phyloP scores from a whole-genome alignment of 2,113 vertebrate species.

The Scomber scombrus region DNA sequence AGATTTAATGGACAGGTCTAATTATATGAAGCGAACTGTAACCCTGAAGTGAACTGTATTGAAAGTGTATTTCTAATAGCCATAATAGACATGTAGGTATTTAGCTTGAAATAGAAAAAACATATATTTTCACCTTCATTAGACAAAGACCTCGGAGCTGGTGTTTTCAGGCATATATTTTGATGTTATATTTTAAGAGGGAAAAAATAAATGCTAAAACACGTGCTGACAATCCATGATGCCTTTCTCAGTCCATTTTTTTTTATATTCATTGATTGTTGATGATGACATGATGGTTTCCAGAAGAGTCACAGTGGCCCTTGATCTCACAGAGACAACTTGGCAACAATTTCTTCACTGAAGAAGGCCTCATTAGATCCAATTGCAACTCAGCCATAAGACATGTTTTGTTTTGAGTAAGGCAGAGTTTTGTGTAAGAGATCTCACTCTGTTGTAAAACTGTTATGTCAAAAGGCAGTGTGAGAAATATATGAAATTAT shows the following conservation, averaged over 20 bases:
- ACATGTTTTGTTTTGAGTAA: not conserved
- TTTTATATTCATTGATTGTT: not conserved
- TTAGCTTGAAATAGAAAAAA: conserved; percentile 29
- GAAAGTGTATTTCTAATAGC: conserved; percentile 35
- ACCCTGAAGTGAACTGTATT: conserved; percentile 47
- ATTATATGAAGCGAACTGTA: conserved; percentile 40
- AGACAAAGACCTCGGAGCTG: conserved; percentile 13
- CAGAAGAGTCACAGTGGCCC: not conserved
- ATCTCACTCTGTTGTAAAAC: too few relatives aligned
- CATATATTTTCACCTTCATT: conserved; percentile 55
- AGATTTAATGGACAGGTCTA: conserved; percentile 59
- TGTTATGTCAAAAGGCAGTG: not conserved
- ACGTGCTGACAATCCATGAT: not conserved
- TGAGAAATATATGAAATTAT: not conserved
- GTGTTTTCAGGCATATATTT: not conserved
- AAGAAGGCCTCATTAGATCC: too few relatives aligned
- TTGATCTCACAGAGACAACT: not conserved
- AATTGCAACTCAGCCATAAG: too few relatives aligned
- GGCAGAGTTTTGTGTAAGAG: not conserved
- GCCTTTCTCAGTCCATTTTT: not conserved
- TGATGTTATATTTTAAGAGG: conserved; percentile 13
- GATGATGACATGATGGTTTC: not conserved
- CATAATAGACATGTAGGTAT: conserved; percentile 43
- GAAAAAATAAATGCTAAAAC: not conserved
- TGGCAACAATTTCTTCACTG: not conserved